phyloP scores from a whole-genome alignment of 2,888 invertebrate species.

The Chloromyia formosa region DNA sequence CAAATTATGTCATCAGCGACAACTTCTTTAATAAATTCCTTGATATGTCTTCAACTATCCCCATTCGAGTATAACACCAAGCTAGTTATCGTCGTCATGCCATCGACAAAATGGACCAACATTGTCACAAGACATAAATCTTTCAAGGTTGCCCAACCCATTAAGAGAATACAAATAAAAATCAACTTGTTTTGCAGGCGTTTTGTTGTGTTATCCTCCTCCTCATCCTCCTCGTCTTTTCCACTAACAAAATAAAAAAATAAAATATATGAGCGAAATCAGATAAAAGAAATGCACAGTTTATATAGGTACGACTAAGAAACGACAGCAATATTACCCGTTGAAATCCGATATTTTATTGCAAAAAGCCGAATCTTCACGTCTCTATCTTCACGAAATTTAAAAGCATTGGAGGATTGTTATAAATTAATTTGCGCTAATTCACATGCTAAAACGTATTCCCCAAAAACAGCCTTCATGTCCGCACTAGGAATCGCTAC shows the following conservation, averaged over 20 bases:
- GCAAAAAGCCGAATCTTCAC: neutral
- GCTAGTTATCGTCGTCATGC: neutral
- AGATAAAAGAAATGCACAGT: neutral
- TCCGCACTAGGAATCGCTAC: neutral
- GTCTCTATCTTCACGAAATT: neutral
- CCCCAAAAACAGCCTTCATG: neutral
- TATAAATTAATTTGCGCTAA: neutral
- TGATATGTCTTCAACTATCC: neutral
- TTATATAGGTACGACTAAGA: too few species aligned
- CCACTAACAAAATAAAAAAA: conserved; percentile 3
- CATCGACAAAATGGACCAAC: neutral
- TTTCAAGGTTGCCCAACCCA: conserved; percentile 26
- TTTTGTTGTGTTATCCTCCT: conserved; percentile 2
- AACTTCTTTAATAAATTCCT: conserved; percentile 2
- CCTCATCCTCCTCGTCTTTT: neutral
- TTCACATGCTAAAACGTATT: neutral
- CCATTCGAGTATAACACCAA: too few species aligned
- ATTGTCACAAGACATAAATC: conserved; percentile 11
- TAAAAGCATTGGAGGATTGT: neutral
- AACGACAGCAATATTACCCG: neutral
- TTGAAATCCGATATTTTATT: conserved; percentile 24
- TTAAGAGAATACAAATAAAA: neutral
- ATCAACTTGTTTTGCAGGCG: conserved; percentile 6
- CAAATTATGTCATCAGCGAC: conserved; percentile 1
- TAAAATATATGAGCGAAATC: neutral